Conservation (phyloP, 2,113 vertebrate species). For the Lynx canadensis region DNA sequence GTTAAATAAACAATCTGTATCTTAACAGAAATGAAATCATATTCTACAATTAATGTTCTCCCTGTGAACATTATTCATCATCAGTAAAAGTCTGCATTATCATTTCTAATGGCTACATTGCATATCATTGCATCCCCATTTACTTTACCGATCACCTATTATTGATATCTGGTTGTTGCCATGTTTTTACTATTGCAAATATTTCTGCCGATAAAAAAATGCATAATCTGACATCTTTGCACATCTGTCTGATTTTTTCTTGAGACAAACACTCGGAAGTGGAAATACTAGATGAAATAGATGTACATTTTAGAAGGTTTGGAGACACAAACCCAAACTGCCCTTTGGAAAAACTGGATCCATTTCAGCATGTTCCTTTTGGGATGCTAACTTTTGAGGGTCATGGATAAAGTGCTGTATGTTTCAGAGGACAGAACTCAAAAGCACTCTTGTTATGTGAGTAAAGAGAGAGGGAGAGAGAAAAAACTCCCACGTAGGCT, state of each 20-base stretch:
- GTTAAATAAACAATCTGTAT: not conserved
- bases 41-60: not conserved
- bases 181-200: not conserved
- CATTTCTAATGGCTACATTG: not conserved
- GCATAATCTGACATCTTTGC: not conserved
- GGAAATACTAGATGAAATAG: not conserved
- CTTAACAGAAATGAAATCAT: constrained; percentile 22
- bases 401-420: not conserved
- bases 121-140: not conserved
- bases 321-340: not conserved
- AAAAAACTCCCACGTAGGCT: not conserved
- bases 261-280: not conserved
- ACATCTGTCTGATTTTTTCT: not conserved
- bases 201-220: not conserved
- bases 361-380: not conserved
- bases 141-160: not conserved
- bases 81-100: not conserved
- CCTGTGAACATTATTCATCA: not conserved
- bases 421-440: not conserved
- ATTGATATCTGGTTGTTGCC: not conserved
- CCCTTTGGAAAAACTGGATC: not conserved
- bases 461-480: not conserved
- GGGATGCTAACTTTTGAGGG: not conserved
- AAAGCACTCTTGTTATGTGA: not conserved
- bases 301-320: not conserved